Percentiles rank a stretch among this genome's conserved stretches.
Evolutionary conservation across 2,113 vertebrate species (phyloP).

Genomic region (Herpailurus yagouaroundi): DNA sequence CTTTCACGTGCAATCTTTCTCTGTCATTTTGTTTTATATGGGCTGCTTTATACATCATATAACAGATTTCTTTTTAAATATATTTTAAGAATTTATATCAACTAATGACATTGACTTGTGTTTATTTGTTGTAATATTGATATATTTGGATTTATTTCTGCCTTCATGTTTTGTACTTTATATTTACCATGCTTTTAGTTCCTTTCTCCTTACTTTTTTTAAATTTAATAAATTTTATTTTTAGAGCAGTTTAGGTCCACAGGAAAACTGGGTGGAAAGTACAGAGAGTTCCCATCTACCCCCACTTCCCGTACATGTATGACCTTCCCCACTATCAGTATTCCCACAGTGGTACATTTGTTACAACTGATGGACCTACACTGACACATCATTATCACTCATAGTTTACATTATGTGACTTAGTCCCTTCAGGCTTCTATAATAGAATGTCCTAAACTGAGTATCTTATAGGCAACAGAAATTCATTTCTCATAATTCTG

Average conservation of each 20-base stretch:
- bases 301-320: background rate
- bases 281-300: background rate
- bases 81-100: background rate
- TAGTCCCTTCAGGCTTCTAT: background rate
- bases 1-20: background rate
- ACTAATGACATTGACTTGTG: background rate
- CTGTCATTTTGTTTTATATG: slow-evolving; percentile 2
- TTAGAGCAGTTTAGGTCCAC: background rate
- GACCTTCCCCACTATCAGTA: background rate
- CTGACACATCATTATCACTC: background rate
- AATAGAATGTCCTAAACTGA: background rate
- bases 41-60: background rate
- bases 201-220: background rate
- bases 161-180: background rate
- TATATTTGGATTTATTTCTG: background rate
- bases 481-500: background rate
- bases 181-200: background rate
- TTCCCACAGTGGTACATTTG: no score
- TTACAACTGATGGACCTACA: background rate
- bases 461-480: background rate
- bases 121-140: background rate
- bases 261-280: background rate
- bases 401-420: background rate
- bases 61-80: background rate
- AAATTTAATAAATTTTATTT: background rate